Percentiles rank a stretch among this genome's conserved stretches.
These are phyloP conservation scores for Neogale vison DNA, from an alignment of 2,113 vertebrate species.

Conservation along the genomic window DNA sequence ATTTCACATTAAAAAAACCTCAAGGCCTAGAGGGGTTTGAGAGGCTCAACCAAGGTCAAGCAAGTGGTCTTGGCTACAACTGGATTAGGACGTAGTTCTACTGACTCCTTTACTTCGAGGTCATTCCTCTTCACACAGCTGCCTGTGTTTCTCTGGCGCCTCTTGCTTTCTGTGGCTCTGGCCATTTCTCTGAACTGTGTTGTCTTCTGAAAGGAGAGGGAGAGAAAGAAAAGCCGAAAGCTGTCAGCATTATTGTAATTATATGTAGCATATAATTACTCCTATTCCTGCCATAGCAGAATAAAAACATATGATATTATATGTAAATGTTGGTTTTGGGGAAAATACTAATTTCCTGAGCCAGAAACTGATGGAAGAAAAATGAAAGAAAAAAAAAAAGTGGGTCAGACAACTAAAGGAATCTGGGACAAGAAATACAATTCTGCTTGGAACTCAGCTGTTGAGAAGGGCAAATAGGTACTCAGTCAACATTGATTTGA, in stretches of 20 bases:
- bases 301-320: background rate
- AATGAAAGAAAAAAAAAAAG: background rate
- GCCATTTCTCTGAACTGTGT: background rate
- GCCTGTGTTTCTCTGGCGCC: background rate
- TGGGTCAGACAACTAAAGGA: background rate
- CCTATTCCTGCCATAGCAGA: background rate
- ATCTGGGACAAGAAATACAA: background rate
- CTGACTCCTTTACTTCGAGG: background rate
- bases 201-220: background rate
- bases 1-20: background rate
- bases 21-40: background rate
- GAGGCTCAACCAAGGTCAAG: background rate
- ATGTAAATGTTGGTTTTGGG: background rate
- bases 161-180: background rate
- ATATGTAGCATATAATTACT: background rate
- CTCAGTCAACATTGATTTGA: background rate
- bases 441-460: background rate
- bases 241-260: background rate
- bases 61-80: background rate
- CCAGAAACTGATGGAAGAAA: background rate
- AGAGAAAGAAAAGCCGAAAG: background rate
- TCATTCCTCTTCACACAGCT: too few species aligned
- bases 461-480: background rate
- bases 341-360: constrained; percentile 34
- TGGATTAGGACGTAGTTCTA: background rate